These are phyloP conservation scores for Acanthornis magna DNA, from an alignment of 2,797 vertebrate species.

Conservation along the genomic window DNA sequence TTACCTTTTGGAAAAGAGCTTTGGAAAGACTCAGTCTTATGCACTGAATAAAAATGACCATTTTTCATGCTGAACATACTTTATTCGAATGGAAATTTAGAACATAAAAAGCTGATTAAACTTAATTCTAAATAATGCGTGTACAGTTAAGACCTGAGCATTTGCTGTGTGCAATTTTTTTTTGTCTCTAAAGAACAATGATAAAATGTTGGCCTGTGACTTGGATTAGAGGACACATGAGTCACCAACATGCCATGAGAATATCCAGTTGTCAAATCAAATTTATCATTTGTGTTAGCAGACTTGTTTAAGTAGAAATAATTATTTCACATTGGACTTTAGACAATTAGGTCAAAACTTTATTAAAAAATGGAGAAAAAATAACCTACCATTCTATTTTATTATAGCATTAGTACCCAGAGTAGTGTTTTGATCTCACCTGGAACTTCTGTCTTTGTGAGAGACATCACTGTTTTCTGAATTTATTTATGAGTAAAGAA, in stretches of 20 bases:
- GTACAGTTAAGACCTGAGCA: background rate
- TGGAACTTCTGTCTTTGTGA: background rate
- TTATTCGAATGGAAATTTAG: constrained; percentile 25
- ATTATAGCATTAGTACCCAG: background rate
- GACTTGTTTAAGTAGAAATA: constrained; percentile 25
- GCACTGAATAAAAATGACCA: background rate
- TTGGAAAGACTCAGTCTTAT: constrained; percentile 28
- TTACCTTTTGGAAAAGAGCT: constrained; percentile 16
- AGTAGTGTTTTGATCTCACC: background rate
- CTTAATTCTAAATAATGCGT: background rate
- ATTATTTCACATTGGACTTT: background rate
- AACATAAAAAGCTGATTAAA: background rate
- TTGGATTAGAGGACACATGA: background rate
- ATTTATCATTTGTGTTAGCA: constrained; percentile 19
- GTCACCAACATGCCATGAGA: constrained; percentile 1
- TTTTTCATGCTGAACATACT: background rate
- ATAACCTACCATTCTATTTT: background rate
- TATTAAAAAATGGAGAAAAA: background rate
- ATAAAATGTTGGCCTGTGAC: background rate
- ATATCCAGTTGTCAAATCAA: constrained; percentile 25
- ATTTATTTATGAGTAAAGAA: background rate
- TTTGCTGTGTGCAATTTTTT: background rate
- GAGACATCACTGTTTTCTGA: background rate
- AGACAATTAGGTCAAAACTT: constrained; percentile 3
- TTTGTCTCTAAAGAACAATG: background rate